Percentiles rank a stretch among this genome's conserved stretches.
Evolutionary conservation across 2,797 vertebrate species (phyloP).

Genomic region (Cryptoprocta ferox): DNA sequence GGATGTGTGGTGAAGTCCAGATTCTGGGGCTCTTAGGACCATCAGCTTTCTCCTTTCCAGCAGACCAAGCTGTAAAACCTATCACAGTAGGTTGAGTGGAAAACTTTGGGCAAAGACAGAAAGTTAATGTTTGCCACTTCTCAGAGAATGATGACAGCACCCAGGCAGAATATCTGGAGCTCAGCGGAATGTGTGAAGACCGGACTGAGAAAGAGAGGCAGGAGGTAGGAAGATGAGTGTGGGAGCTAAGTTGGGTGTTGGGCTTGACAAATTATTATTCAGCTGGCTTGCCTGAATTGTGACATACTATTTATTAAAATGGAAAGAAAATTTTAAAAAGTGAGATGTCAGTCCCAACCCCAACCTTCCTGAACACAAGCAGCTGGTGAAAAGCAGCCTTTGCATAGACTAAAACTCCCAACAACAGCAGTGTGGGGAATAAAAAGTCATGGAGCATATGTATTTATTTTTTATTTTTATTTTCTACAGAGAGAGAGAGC

Average conservation of each 20-base stretch:
- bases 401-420: not conserved
- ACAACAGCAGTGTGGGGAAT: not conserved
- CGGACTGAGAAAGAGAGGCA: constrained; percentile 56
- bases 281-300: constrained; percentile 66
- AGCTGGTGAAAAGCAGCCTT: constrained; percentile 23
- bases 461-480: too few species aligned
- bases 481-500: too few species aligned
- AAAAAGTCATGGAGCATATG: not conserved
- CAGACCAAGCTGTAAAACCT: not conserved
- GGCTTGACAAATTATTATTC: constrained; percentile 74
- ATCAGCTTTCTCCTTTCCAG: not conserved
- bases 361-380: constrained; percentile 41
- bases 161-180: constrained; percentile 74
- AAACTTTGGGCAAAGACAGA: constrained; percentile 48
- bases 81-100: not conserved
- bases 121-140: not conserved
- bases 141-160: constrained; percentile 60
- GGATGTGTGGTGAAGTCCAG: not conserved
- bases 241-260: constrained; percentile 53
- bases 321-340: constrained; percentile 68
- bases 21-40: not conserved
- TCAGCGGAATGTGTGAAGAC: constrained; percentile 69
- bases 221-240: constrained; percentile 64
- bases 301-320: constrained; percentile 79
- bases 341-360: constrained; percentile 58